These are phyloP conservation scores for Onychostoma macrolepis DNA, from an alignment of 2,113 vertebrate species.

Conservation along the genomic window DNA sequence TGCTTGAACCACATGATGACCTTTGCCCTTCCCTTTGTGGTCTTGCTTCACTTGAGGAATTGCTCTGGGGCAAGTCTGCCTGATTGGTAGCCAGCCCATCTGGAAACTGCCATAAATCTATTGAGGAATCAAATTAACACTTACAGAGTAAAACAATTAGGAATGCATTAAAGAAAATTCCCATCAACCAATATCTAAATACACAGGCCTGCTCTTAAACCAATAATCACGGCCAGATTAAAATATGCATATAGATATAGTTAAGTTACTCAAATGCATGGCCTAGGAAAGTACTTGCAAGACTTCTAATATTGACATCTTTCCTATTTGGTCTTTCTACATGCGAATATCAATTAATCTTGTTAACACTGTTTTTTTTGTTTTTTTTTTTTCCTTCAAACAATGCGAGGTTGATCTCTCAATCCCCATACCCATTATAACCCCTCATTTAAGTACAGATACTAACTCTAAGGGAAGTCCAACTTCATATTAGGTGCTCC, in stretches of 20 bases:
- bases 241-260: background rate
- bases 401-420: background rate
- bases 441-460: background rate
- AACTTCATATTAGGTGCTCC: background rate
- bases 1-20: conserved; percentile 4
- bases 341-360: background rate
- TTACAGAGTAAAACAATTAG: conserved; percentile 54
- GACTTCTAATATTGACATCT: background rate
- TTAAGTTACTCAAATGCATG: background rate
- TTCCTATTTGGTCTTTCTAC: background rate
- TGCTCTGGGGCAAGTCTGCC: conserved; percentile 14
- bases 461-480: background rate
- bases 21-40: background rate
- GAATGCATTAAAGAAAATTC: background rate
- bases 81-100: conserved; percentile 35
- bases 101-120: conserved; percentile 71
- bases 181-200: background rate
- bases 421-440: background rate
- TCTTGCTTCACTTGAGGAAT: conserved; percentile 4
- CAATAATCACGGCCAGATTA: background rate
- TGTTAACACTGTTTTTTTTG: background rate
- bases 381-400: too few relatives aligned
- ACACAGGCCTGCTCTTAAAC: background rate
- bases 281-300: background rate
- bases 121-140: conserved; percentile 72